These are phyloP conservation scores for Ceraclea dissimilis DNA, from an alignment of 2,888 invertebrate genomes.

Conservation along the genomic window DNA sequence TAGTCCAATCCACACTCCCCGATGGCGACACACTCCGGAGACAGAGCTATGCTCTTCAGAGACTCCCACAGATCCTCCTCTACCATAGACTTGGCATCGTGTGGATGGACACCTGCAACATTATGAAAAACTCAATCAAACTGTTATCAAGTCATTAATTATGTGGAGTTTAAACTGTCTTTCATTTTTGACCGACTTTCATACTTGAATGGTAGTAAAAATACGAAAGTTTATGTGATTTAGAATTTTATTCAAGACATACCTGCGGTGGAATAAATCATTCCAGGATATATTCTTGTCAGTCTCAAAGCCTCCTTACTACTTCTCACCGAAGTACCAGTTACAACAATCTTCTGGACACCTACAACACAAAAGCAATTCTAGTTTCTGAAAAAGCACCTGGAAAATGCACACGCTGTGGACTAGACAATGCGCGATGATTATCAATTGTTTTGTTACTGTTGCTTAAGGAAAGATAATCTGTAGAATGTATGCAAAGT, in stretches of 20 bases:
- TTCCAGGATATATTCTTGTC: constrained; percentile 83
- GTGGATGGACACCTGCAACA: constrained; percentile 74
- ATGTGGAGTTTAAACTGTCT: too few relatives aligned
- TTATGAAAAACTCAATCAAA: constrained; percentile 1
- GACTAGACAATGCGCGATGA: neutral
- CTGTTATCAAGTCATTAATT: neutral
- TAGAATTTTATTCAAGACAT: constrained; percentile 11
- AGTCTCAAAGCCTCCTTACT: constrained; percentile 86
- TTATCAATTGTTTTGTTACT: too few relatives aligned
- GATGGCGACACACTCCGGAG: constrained; percentile 86
- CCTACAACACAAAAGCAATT: too few relatives aligned
- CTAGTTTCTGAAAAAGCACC: too few relatives aligned
- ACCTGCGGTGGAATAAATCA: constrained; percentile 87
- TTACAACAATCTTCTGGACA: constrained; percentile 91
- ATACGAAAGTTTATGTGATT: neutral
- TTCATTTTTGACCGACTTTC: too few relatives aligned
- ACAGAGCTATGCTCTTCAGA: constrained; percentile 64
- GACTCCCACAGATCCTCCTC: constrained; percentile 72
- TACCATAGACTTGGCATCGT: constrained; percentile 82
- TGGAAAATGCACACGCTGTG: too few relatives aligned
- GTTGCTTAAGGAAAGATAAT: too few relatives aligned
- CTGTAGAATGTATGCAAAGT: too few relatives aligned
- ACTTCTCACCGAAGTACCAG: constrained; percentile 80
- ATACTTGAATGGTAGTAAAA: neutral
- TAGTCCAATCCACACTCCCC: constrained; percentile 94